These are phyloP conservation scores for Lasioglossum zephyrum DNA, from an alignment of 2,888 invertebrate genomes.

Conservation along the genomic window DNA sequence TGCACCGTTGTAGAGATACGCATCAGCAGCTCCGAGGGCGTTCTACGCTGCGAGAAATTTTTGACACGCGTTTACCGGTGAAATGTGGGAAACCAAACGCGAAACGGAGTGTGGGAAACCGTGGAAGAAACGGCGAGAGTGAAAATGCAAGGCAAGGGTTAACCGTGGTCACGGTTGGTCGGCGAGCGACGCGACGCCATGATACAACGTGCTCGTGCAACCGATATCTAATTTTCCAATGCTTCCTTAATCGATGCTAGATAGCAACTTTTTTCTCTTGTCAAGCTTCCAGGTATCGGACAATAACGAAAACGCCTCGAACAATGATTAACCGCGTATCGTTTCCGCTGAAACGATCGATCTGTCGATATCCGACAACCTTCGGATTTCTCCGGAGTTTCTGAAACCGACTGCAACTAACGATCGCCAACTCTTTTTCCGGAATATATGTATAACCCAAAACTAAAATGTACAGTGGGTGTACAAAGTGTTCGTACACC, in stretches of 20 bases:
- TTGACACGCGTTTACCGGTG: conserved; percentile 26
- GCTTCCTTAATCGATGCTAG: conserved; percentile 37
- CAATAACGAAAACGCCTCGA: not conserved
- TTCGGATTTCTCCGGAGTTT: not conserved
- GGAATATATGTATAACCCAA: too few relatives aligned
- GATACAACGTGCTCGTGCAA: conserved; percentile 14
- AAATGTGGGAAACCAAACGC: conserved; percentile 57
- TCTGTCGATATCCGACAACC: not conserved
- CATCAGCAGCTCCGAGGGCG: not conserved
- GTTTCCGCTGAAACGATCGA: not conserved
- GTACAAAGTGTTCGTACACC: too few relatives aligned
- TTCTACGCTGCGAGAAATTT: conserved; percentile 35
- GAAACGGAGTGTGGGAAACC: conserved; percentile 55
- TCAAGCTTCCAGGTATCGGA: not conserved
- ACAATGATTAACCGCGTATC: not conserved
- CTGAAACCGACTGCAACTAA: not conserved
- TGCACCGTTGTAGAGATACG: conserved; percentile 14
- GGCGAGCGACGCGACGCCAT: conserved; percentile 37
- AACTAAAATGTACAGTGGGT: too few relatives aligned
- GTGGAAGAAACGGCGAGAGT: conserved; percentile 25
- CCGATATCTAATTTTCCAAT: conserved; percentile 42
- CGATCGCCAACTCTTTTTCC: too few relatives aligned
- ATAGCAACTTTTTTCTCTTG: not conserved
- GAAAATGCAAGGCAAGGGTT: conserved; percentile 60
- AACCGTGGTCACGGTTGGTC: conserved; percentile 52